Evolutionary conservation across 2,113 vertebrate species (phyloP).

Genomic region (Chlorocebus sabaeus): DNA sequence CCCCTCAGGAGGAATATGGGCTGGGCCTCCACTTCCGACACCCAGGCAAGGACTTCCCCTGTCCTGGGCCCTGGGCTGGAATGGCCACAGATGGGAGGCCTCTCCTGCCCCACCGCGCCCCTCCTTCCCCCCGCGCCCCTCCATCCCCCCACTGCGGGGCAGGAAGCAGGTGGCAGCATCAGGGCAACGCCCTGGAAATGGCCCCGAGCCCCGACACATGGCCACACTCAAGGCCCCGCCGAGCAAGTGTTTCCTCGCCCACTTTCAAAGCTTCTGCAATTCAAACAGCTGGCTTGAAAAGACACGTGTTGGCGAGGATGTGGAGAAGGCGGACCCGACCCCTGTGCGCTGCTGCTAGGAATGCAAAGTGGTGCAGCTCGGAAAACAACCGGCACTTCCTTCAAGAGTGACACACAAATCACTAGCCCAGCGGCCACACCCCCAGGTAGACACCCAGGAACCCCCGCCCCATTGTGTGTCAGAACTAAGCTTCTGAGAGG

Average conservation of each 20-base stretch:
- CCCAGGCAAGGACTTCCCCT: background rate
- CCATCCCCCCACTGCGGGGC: background rate
- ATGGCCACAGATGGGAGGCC: no score
- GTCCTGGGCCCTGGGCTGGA: background rate
- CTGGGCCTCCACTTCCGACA: background rate
- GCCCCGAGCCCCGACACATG: no score
- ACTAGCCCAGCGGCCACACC: background rate
- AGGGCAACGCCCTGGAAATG: no score
- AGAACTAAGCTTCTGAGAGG: background rate
- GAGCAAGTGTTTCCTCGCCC: background rate
- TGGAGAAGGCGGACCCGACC: background rate
- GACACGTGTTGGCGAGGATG: fast-evolving
- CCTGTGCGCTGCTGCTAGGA: background rate
- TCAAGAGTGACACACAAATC: background rate
- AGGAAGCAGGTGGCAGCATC: background rate
- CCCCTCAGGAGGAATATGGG: background rate
- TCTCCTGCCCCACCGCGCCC: background rate
- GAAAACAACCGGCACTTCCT: background rate
- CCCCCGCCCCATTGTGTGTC: background rate
- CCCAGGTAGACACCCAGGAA: background rate
- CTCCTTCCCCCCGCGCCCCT: background rate
- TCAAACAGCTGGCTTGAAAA: fast-evolving
- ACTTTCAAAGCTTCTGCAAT: background rate
- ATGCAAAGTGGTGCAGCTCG: background rate
- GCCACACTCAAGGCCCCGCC: fast-evolving